phyloP scores from a whole-genome alignment of 2,113 vertebrate genomes.

The Perccottus glenii region DNA sequence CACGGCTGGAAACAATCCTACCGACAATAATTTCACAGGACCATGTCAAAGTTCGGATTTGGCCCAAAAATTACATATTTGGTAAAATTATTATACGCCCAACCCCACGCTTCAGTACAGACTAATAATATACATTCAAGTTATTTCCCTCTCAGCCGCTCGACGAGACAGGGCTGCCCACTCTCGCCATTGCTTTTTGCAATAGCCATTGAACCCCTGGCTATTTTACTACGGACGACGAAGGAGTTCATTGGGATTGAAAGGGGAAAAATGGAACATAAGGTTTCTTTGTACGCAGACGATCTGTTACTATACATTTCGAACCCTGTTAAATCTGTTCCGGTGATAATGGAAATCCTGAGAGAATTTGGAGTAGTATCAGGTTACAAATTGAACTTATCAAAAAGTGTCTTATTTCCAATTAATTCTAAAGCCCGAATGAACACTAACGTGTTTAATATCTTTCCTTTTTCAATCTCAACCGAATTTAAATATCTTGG shows the following conservation, averaged over 20 bases:
- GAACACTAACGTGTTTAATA: no score
- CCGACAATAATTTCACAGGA: neutral
- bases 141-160: neutral
- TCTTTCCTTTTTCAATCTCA: neutral
- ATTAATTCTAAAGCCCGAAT: neutral
- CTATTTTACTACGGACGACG: neutral
- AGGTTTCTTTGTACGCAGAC: neutral
- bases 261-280: neutral
- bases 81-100: constrained; percentile 7
- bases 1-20: neutral
- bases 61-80: neutral
- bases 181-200: constrained; percentile 6
- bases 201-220: constrained; percentile 1
- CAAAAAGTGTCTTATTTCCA: neutral
- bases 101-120: neutral
- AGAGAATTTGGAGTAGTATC: neutral
- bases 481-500: neutral
- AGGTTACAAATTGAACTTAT: neutral
- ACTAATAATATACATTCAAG: neutral
- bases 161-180: constrained; percentile 17
- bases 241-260: neutral
- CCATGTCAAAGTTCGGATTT: neutral
- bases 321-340: neutral
- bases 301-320: neutral
- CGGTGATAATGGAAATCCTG: neutral